Evolutionary conservation across 1,140 invertebrate genomes (phyloP), one percentile per base, ranked within the genome.

Genomic region (Telenomus remus): DNA sequence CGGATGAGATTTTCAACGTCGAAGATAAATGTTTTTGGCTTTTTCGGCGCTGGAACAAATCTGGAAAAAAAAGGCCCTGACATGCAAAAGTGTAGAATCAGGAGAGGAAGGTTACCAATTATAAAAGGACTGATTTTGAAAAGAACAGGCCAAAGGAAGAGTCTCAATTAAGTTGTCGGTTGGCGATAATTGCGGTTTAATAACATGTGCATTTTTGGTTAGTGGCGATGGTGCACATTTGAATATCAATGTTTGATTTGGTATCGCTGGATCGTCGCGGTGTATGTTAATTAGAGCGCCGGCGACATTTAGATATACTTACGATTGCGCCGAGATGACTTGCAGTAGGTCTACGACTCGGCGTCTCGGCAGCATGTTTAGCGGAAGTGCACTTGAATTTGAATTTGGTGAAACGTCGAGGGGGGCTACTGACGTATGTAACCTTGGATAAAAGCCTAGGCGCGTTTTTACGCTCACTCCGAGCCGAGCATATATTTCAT

Each of bases 301-400:
- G 12, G 11, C 37, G 43, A 27, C 15, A 43, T 34, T 56, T 19
- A 11, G 42, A 57, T 80, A 27, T 27, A 89, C 88, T 88, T 79
- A 89, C 88, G 87, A 88, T 65, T 87, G 83, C 16, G 81, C 82
- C 6, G 85, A 85, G 60, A 89, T 85, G 7, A 84, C 75, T 71
- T 85, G 84, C 16, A 89, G 69, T 37, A 89, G 77, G 73, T 89
- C 84, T 42, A 89, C 59, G 14, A 88, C 81, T n/a, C 85, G 84
- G 64, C 79, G 84, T 82, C 82, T 82, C 9, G 83, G 75, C 48
- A 81, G 63, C 88, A 89, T 89, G 65, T 78, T 84, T 35, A 77
- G 63, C 19, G 64, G 60, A 75, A 76, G 50, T 43, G 64, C 64
- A 68, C 72, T 64, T 63, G 63, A 68, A 57, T 75, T 64, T 13